These are phyloP conservation scores for Microplitis demolitor DNA, from an alignment of 1,140 invertebrate genomes.

Conservation along the genomic window DNA sequence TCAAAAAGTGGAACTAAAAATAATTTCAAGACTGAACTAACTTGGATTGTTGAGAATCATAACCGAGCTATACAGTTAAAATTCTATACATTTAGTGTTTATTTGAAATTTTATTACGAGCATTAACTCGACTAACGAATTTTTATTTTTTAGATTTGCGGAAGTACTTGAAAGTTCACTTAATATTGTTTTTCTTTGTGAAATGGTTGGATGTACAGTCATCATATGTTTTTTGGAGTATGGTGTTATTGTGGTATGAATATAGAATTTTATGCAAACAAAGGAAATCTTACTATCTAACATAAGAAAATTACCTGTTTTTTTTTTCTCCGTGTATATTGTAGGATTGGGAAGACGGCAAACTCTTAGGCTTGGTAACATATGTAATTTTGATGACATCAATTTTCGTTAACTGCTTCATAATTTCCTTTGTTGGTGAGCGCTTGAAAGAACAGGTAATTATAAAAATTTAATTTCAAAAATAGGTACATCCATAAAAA, in stretches of 20 bases:
- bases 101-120: not conserved
- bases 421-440: slow-evolving; percentile 44
- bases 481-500: not conserved
- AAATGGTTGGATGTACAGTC: slow-evolving; percentile 53
- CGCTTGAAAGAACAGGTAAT: slow-evolving; percentile 47
- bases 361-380: slow-evolving; percentile 41
- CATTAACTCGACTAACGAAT: slow-evolving; percentile 7
- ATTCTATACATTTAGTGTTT: not conserved
- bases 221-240: slow-evolving; percentile 56
- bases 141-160: slow-evolving; percentile 42
- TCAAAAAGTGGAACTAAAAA: not conserved
- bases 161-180: slow-evolving; percentile 47
- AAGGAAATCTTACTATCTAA: too few relatives aligned
- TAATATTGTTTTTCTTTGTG: slow-evolving; percentile 51
- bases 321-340: too few relatives aligned
- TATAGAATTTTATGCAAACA: not conserved
- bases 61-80: slow-evolving; percentile 44
- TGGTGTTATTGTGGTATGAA: slow-evolving; percentile 45
- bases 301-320: too few relatives aligned
- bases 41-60: slow-evolving; percentile 39
- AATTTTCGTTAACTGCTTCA: slow-evolving; percentile 30
- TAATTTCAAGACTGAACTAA: slow-evolving; percentile 17
- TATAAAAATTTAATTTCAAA: not conserved
- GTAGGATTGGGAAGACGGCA: slow-evolving; percentile 48
- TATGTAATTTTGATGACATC: slow-evolving; percentile 39